A percentile compares a stretch with the other conserved stretches of the same genome.
Evolutionary conservation across 2,113 vertebrate species (phyloP).

Genomic region (Leptodactylus fuscus): DNA sequence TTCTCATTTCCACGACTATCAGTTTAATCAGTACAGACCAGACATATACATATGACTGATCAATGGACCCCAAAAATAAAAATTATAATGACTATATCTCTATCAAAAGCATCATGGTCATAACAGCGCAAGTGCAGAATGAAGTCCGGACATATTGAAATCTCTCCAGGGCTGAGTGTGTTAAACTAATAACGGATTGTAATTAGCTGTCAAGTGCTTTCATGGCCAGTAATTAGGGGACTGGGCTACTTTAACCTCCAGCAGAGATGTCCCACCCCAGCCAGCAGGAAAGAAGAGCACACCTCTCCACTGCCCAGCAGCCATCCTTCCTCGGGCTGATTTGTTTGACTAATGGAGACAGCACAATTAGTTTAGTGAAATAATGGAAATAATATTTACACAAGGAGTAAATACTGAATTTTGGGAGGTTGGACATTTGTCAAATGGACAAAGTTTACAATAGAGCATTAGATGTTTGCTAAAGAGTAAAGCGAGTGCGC

Average conservation of each 20-base stretch:
- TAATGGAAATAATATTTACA: constrained; percentile 53
- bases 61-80: too few species aligned
- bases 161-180: background rate
- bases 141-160: background rate
- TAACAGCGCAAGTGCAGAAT: background rate
- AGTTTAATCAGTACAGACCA: too few species aligned
- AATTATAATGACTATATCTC: too few species aligned
- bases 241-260: constrained; percentile 1
- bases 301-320: background rate
- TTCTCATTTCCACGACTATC: too few species aligned
- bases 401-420: constrained; percentile 37
- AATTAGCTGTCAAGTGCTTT: background rate
- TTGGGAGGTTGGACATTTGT: constrained; percentile 20
- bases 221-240: background rate
- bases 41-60: too few species aligned
- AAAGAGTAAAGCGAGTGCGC: background rate
- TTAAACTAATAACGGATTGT: background rate
- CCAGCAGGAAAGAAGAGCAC: background rate
- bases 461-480: constrained; percentile 12
- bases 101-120: background rate
- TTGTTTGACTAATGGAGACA: constrained; percentile 48
- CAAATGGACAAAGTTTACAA: constrained; percentile 35
- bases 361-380: constrained; percentile 43
- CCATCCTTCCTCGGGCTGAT: background rate
- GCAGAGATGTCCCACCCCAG: background rate